Evolutionary conservation across 2,888 invertebrate genomes (phyloP), one percentile per base, ranked within the genome.

Genomic region (Phania funesta): DNA sequence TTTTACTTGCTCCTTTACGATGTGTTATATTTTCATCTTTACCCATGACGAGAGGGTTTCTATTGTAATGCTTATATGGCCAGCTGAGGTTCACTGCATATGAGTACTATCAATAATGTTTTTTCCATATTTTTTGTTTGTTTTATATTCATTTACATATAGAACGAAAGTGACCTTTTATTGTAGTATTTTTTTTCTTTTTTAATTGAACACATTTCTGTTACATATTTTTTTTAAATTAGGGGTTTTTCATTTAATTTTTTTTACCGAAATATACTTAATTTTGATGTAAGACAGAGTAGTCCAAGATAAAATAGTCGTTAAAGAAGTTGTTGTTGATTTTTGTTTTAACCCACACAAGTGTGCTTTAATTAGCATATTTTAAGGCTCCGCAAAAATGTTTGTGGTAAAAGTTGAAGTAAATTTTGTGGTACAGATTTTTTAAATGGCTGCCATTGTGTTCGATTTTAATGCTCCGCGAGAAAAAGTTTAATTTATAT

Each of bases 81-180:
- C 73, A 78, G 62, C 54, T 83, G 24, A 65, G 75, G 75, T 83
- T 83, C 78, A 84, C 24, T 84, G 79, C 81, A 84, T 81, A 84
- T 76, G 84, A 80, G 81, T 78, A 65, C 76, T 50, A 64, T 48
- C 41, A 70, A 62, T 65, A 60, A 56, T 65, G 71, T 80, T 74
- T 54, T 78, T 70, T 18, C 24, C 35, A 11, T 24, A 9, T n/a
- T 24, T 52, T 41, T 68, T 62, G 5, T 68, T 32, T 44, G 38
- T 26, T 32, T 62, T 29, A 29, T 18, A 29, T 18, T 29, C 22
- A 62, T 29, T 62, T 62, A 13, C 44, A 62, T 62, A 32, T 20
- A 11, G n/a, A 62, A 29, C 35, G 46, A 46, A 46, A 62, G 11
- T 26, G n/a, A 35, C n/a, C 22, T 44, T 29, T 11, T 44, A 7